A percentile compares a stretch with the other conserved stretches of the same genome.
Evolutionary conservation across 2,113 vertebrate genomes (phyloP).

Genomic region (Albula glossodonta): DNA sequence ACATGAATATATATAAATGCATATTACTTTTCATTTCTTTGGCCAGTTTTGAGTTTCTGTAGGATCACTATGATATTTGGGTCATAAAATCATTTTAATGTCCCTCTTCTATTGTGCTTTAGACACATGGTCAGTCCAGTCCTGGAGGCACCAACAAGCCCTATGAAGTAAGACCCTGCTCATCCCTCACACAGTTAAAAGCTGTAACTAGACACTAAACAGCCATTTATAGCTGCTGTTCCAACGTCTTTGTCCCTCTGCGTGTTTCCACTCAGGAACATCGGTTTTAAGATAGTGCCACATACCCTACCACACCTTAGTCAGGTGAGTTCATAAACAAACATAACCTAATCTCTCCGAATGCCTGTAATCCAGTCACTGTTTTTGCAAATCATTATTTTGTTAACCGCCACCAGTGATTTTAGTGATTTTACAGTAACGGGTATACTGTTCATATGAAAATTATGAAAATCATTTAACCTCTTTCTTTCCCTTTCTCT

Average conservation of each 20-base stretch:
- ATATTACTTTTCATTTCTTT: too few species aligned
- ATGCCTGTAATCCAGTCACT: too few species aligned
- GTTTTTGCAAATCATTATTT: too few species aligned
- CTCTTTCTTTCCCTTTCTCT: neutral
- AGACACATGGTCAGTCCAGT: neutral
- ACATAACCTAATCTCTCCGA: too few species aligned
- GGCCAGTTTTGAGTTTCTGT: too few species aligned
- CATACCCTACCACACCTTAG: neutral
- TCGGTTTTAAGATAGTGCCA: neutral
- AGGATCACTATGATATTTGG: neutral
- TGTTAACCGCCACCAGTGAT: too few species aligned
- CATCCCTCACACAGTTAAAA: neutral
- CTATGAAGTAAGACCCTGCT: neutral
- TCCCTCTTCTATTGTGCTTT: neutral
- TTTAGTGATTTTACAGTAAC: too few species aligned
- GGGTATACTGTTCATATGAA: too few species aligned
- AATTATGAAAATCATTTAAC: neutral
- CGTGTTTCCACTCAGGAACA: neutral
- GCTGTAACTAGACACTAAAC: neutral
- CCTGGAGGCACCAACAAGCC: neutral
- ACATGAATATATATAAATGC: too few species aligned
- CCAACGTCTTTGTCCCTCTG: neutral
- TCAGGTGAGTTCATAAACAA: too few species aligned
- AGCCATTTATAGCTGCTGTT: neutral
- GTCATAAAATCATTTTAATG: neutral